These are phyloP conservation scores for Campopleginae sp. DNA, from an alignment of 2,888 invertebrate genomes.

Conservation along the genomic window DNA sequence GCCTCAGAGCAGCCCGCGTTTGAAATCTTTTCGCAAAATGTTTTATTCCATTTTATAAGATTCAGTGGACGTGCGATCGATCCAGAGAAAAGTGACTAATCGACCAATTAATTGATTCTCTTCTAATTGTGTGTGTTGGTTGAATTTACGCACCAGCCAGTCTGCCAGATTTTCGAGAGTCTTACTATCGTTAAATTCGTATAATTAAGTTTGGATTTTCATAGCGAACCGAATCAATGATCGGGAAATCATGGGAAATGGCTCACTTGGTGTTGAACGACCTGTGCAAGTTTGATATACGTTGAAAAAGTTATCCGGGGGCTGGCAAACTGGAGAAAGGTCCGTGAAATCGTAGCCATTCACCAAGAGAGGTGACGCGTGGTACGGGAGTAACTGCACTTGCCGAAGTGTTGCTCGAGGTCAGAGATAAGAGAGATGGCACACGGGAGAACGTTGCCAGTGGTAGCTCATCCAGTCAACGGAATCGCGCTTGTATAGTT, in stretches of 20 bases:
- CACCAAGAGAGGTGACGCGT: conserved; percentile 51
- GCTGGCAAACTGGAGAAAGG: conserved; percentile 55
- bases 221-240: not conserved
- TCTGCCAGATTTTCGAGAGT: not conserved
- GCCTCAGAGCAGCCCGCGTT: not conserved
- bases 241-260: not conserved
- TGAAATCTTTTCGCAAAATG: not conserved
- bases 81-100: not conserved
- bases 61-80: not conserved
- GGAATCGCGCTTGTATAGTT: conserved; percentile 16
- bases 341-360: conserved; percentile 66
- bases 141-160: not conserved
- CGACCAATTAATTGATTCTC: not conserved
- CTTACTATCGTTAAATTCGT: not conserved
- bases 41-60: not conserved
- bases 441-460: conserved; percentile 26
- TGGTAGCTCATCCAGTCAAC: conserved; percentile 53
- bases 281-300: not conserved
- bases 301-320: conserved; percentile 29
- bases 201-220: too few relatives aligned
- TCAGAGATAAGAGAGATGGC: conserved; percentile 66
- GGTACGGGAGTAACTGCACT: conserved; percentile 64
- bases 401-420: conserved; percentile 65
- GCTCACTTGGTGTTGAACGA: not conserved
- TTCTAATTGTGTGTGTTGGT: not conserved